Evolutionary conservation across 1,140 invertebrate species (phyloP), one percentile per base, ranked within the genome.

Genomic region (Aplysia californica): DNA sequence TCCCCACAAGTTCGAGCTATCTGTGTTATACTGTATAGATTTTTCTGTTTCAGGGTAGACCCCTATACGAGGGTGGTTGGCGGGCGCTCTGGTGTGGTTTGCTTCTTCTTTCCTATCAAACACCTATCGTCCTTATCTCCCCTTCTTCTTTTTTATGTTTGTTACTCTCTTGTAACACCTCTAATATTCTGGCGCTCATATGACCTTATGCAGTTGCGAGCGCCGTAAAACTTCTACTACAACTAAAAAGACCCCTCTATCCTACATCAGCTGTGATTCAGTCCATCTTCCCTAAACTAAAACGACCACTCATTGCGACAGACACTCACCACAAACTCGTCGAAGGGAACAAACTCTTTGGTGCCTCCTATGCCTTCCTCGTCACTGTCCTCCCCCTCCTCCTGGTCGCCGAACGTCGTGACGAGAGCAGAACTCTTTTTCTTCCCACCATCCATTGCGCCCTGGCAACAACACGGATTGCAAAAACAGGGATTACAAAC

Each of bases 241-340:
- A 33, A 66, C 26, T 10, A 26, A 18, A 29, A 10, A 33, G 18
- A 26, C 23, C 18, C 15, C 31, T 10, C 18, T 29, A 36, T 66
- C 10, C 10, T 61, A 61, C 10, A 61, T 61, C 18, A 18, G 26
- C 26, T 21, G 26, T 29, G 10, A 61, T 6, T 18, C 10, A 18
- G 18, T 33, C 36, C 10, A 5, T 18, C 15, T 66, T 66, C 4
- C 29, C 10, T 33, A 5, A 33, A 15, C 29, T 15, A 36, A 18
- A 10, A 33, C 29, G 35, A 15, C 64, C 5, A 66, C 10, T 18
- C 68, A 55, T 50, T 21, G n/a, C 29, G 31, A 71, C 31, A 41
- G 10, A 50, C 18, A 38, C 59, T 66, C 21, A 75, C 59, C 59
- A 75, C 10, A 39, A 75, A 75, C 23, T 65, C 59, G 44, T 65